A percentile compares a stretch with the other conserved stretches of the same genome.
These are phyloP conservation scores for Euzophera pinguis DNA, from an alignment of 2,888 invertebrate genomes.

Conservation along the genomic window DNA sequence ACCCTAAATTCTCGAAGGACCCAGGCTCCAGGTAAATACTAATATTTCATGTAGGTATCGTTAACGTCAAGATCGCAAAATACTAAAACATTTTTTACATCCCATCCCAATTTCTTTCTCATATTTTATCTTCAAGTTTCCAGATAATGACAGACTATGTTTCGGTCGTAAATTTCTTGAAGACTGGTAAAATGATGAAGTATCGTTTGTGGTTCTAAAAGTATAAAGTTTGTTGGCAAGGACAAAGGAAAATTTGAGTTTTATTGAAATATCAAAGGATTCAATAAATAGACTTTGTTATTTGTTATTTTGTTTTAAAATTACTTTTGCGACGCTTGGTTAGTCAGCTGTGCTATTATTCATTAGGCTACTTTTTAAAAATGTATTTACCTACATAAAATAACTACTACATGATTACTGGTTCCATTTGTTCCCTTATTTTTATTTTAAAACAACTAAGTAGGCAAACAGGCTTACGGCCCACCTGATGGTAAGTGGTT, in stretches of 20 bases:
- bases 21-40: neutral
- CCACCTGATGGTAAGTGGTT: no score
- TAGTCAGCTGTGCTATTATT: no score
- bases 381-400: no score
- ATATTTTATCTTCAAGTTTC: neutral
- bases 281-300: no score
- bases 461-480: no score
- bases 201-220: neutral
- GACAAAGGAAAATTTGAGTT: neutral
- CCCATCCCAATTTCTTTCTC: neutral
- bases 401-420: no score
- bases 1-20: no score
- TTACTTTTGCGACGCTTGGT: no score
- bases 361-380: no score
- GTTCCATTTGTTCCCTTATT: no score
- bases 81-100: neutral
- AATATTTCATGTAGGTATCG: neutral
- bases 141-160: slow-evolving; percentile 4
- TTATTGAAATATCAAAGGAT: neutral
- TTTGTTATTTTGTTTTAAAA: no score
- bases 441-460: no score
- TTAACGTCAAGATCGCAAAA: neutral
- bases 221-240: neutral
- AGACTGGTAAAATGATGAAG: neutral
- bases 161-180: neutral